Evolutionary conservation across 2,888 invertebrate species (phyloP), one percentile per base, ranked within the genome.

Genomic region (Cheilosia pagana): DNA sequence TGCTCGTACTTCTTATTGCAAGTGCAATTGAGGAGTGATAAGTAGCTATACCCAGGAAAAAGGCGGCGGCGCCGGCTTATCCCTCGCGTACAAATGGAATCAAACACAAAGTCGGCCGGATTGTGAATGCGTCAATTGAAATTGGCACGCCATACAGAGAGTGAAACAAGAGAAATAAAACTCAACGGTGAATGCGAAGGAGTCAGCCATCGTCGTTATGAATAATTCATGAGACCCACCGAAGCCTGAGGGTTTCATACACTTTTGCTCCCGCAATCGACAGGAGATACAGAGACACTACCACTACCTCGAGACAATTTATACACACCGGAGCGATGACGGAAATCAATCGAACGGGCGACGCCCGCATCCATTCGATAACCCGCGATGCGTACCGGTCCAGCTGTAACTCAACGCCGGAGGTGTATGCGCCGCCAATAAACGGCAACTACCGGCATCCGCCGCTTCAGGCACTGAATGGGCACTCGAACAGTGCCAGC

Each of bases 401-500:
- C 1, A 86, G 86, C 60, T 86, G 86, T 45, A 86, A 81, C 31
- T 86, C 86, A 76, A 87, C 21, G 74, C 81, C 77, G 23, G 79
- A 77, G 23, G 81, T 70, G 50, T 87, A 87, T 41, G 85, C 85
- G 53, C 35, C 35, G 35, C 35, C 35, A 12, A 35, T 35, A 12
- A 85, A 85, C 23, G 81, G 85, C 65, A 85, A 81, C 57, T 81
- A 71, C 55, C 86, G 88, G 3, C 89, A 90, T 78, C 89, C 91
- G 67, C 86, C 88, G 72, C 87, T 91, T 50, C 90, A 90, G 41
- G 74, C 89, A 4, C 87, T 91, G 23, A 87, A 89, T 28, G 91
- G 91, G 68, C 91, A 90, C 60, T 87, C 88, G 48, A 88, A 88
- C 60, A 88, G 89, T 86, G 89, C 89, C 71, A 91, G 89, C 65